Evolutionary conservation across 2,797 vertebrate species (phyloP).

Genomic region (Natrix natrix): DNA sequence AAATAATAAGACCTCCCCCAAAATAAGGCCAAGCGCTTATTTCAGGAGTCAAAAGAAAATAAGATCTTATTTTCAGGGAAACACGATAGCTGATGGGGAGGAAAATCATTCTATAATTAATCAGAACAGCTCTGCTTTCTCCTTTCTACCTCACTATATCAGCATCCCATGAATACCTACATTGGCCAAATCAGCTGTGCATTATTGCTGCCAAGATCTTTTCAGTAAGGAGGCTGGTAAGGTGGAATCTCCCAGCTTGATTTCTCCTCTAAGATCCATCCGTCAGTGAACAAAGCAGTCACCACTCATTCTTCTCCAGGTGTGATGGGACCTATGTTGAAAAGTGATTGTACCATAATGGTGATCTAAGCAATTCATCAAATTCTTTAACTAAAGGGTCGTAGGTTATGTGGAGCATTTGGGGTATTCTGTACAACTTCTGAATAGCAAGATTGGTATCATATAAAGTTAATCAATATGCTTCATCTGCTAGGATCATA

Average conservation of each 20-base stretch:
- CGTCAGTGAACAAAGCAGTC: background rate
- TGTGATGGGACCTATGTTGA: background rate
- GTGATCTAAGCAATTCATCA: background rate
- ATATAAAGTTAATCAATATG: background rate
- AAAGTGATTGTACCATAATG: background rate
- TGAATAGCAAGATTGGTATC: background rate
- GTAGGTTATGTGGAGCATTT: background rate
- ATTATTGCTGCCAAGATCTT: background rate
- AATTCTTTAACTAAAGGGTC: background rate
- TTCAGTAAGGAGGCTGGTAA: background rate
- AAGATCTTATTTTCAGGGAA: no score
- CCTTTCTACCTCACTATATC: background rate
- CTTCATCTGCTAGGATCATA: background rate
- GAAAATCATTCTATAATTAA: background rate
- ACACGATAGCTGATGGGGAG: background rate
- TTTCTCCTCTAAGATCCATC: background rate
- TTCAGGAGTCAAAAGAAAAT: no score
- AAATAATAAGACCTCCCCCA: no score
- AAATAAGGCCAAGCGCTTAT: no score
- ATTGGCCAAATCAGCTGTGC: background rate
- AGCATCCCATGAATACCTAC: background rate
- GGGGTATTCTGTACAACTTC: background rate
- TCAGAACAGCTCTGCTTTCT: background rate
- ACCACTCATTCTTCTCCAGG: background rate
- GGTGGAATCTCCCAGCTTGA: background rate